Conservation (phyloP, 2,888 invertebrate genomes). For the Hemicrepidius hirtus region DNA sequence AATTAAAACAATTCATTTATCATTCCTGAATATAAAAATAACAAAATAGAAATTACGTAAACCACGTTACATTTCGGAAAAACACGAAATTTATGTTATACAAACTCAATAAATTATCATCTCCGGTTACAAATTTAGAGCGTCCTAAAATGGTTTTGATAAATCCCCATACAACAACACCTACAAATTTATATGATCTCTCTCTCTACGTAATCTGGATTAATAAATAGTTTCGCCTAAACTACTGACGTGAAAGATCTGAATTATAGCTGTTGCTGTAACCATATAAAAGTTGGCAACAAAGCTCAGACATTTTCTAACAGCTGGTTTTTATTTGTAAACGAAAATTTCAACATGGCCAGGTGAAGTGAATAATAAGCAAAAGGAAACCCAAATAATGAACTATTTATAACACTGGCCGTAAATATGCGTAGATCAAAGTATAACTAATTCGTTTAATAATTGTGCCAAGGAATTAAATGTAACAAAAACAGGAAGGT, state of each 20-base stretch:
- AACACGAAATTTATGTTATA: neutral
- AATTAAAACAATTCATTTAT: neutral
- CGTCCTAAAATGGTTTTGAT: neutral
- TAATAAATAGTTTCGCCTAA: neutral
- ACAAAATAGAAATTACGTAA: neutral
- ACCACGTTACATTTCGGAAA: neutral
- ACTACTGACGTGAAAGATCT: neutral
- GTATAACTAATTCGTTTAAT: neutral
- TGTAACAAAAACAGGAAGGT: too few species aligned
- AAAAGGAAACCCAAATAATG: slow-evolving; percentile 1
- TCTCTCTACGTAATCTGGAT: slow-evolving; percentile 1
- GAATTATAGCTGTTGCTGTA: slow-evolving; percentile 3
- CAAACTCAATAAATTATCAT: neutral
- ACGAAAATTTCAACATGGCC: slow-evolving; percentile 9
- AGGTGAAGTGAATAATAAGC: slow-evolving; percentile 1
- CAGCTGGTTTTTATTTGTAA: slow-evolving; percentile 24
- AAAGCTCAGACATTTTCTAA: neutral
- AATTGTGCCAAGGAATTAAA: too few species aligned
- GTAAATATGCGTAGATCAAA: neutral
- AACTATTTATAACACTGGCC: neutral
- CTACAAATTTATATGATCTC: neutral
- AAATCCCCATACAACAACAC: neutral
- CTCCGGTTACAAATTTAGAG: neutral
- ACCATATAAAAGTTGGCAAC: neutral
- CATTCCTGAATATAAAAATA: neutral